Conservation (phyloP, 1,140 invertebrate genomes). For the Drosophila kepulauana region DNA sequence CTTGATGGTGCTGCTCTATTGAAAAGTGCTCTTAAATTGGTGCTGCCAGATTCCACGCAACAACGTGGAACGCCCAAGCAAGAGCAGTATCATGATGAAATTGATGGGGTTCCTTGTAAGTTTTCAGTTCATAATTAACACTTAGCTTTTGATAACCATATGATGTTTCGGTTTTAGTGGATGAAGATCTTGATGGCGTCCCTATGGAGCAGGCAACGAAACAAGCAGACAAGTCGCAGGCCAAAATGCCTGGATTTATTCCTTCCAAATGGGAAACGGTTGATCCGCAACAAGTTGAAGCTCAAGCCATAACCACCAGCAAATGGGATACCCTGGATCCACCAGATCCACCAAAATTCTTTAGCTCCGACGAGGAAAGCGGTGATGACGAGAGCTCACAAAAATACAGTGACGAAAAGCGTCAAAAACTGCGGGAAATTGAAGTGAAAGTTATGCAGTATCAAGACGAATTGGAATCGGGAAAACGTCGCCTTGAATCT, state of each 20-base stretch:
- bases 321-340: constrained; percentile 91
- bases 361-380: constrained; percentile 71
- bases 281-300: constrained; percentile 91
- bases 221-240: constrained; percentile 33
- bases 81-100: constrained; percentile 87
- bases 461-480: constrained; percentile 97
- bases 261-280: constrained; percentile 98
- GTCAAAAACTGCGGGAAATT: constrained; percentile 95
- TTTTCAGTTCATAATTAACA: not conserved
- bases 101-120: constrained; percentile 91
- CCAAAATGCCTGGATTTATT: constrained; percentile 89
- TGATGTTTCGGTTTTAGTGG: constrained; percentile 86
- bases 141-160: not conserved
- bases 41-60: constrained; percentile 75
- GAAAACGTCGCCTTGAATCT: constrained; percentile 90
- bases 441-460: constrained; percentile 98
- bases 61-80: constrained; percentile 59
- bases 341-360: constrained; percentile 81
- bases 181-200: constrained; percentile 94
- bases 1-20: constrained; percentile 93
- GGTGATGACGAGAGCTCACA: constrained; percentile 69
- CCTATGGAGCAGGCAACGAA: constrained; percentile 88
- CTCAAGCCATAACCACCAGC: constrained; percentile 94
- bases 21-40: constrained; percentile 88
- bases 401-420: constrained; percentile 90